Evolutionary conservation across 1,140 invertebrate species (phyloP).

Genomic region (Drosophila melanica): DNA sequence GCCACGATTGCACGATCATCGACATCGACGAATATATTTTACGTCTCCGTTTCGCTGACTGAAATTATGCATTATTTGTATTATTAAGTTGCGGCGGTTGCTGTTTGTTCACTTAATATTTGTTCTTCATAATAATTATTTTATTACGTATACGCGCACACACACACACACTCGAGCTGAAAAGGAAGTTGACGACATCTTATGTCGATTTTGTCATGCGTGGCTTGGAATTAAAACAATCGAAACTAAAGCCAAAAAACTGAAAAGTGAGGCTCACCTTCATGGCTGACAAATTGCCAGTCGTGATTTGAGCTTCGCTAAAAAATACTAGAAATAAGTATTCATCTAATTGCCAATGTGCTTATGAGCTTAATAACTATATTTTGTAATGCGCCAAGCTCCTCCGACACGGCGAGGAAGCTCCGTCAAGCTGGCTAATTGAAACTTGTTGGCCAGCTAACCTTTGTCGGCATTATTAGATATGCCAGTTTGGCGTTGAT

Average conservation of each 20-base stretch:
- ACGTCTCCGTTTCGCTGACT: slow-evolving; percentile 15
- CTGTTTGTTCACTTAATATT: slow-evolving; percentile 72
- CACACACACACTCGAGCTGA: neutral
- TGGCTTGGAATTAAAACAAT: slow-evolving; percentile 63
- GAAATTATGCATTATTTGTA: slow-evolving; percentile 78
- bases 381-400: slow-evolving; percentile 53
- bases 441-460: slow-evolving; percentile 32
- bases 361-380: slow-evolving; percentile 65
- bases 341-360: slow-evolving; percentile 53
- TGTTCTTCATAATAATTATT: slow-evolving; percentile 78
- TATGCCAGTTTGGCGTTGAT: slow-evolving; percentile 10
- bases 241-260: slow-evolving; percentile 21
- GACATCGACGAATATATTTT: slow-evolving; percentile 1
- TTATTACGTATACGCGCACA: slow-evolving; percentile 45
- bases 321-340: slow-evolving; percentile 9
- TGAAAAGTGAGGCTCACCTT: slow-evolving; percentile 57
- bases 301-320: slow-evolving; percentile 1
- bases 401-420: slow-evolving; percentile 23
- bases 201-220: slow-evolving; percentile 76
- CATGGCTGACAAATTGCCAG: slow-evolving; percentile 71
- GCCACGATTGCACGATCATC: slow-evolving; percentile 60
- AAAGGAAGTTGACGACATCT: slow-evolving; percentile 80
- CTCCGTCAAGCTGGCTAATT: slow-evolving; percentile 11
- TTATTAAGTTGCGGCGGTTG: slow-evolving; percentile 54
- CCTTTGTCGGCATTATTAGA: slow-evolving; percentile 51